These are phyloP conservation scores for Protonemura montana DNA, from an alignment of 2,888 invertebrate species.

Conservation along the genomic window DNA sequence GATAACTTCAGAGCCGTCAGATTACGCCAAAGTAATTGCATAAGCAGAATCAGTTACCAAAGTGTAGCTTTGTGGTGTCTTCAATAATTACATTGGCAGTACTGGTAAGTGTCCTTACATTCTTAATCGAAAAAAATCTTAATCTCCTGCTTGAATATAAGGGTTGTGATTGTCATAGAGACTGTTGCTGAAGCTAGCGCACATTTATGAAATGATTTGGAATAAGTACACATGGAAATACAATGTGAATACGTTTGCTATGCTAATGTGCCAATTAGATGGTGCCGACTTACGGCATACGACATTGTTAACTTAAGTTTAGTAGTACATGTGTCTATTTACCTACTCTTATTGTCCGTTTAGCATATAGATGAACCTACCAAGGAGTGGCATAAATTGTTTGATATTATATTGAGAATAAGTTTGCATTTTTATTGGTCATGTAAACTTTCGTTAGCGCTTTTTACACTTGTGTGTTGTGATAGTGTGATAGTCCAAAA, in stretches of 20 bases:
- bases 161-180: neutral
- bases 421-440: neutral
- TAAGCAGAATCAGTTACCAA: slow-evolving; percentile 21
- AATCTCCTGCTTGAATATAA: neutral
- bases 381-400: neutral
- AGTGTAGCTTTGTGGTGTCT: neutral
- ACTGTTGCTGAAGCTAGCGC: neutral
- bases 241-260: neutral
- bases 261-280: neutral
- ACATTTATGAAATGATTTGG: no score
- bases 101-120: neutral
- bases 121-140: neutral
- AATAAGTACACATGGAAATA: neutral
- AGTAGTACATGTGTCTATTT: no score
- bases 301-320: neutral
- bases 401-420: neutral
- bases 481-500: neutral
- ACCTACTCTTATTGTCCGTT: no score
- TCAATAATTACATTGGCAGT: neutral
- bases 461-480: slow-evolving; percentile 12
- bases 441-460: neutral
- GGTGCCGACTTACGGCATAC: neutral
- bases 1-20: slow-evolving; percentile 57
- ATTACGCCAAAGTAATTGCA: slow-evolving; percentile 50
- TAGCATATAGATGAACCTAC: neutral